phyloP scores from a whole-genome alignment of 2,113 vertebrate genomes.

The Scopus umbretta region DNA sequence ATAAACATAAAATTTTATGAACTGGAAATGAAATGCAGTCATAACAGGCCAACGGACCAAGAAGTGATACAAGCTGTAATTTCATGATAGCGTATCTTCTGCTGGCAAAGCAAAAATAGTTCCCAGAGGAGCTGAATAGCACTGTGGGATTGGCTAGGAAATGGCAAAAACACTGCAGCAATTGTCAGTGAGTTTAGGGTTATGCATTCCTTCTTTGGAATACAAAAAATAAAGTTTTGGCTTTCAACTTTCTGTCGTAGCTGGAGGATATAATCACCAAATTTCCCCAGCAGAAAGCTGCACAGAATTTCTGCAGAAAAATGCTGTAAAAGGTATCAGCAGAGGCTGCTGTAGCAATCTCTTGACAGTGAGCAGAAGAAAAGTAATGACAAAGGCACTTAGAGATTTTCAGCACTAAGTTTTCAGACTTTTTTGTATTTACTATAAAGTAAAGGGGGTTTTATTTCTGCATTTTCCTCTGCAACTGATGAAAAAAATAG shows the following conservation, averaged over 20 bases:
- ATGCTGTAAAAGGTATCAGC: not conserved
- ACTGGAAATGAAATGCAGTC: conserved; percentile 63
- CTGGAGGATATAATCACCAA: not conserved
- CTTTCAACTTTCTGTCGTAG: not conserved
- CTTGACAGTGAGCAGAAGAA: not conserved
- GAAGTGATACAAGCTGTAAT: conserved; percentile 60
- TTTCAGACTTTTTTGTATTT: not conserved
- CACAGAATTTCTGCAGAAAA: not conserved
- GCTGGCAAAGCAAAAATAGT: conserved; percentile 48
- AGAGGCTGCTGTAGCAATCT: not conserved
- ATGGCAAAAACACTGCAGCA: not conserved
- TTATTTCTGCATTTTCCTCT: not conserved
- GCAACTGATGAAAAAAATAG: not conserved
- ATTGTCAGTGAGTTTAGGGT: not conserved
- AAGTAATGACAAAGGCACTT: not conserved
- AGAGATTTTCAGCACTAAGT: not conserved
- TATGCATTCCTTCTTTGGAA: not conserved
- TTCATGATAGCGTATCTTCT: conserved; percentile 41
- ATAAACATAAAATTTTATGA: conserved; percentile 66
- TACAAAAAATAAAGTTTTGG: not conserved
- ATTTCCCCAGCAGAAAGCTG: not conserved
- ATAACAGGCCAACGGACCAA: conserved; percentile 54
- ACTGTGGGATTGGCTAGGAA: not conserved
- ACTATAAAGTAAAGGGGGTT: not conserved
- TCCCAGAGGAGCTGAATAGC: not conserved